Conservation (phyloP, 2,797 vertebrate genomes). For the Gephyroberyx darwinii region DNA sequence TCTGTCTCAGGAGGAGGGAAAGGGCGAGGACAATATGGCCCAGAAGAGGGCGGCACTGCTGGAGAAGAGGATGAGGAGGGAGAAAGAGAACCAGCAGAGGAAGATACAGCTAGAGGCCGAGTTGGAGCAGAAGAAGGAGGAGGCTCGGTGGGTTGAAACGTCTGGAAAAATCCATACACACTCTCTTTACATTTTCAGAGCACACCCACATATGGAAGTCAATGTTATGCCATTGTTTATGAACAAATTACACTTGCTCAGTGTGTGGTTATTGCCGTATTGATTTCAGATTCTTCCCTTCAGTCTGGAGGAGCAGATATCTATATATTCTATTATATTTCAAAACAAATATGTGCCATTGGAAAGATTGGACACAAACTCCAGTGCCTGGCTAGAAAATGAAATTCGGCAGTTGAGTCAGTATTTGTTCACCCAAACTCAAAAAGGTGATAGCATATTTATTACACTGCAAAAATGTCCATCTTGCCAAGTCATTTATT, state of each 20-base stretch:
- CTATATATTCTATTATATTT: background rate
- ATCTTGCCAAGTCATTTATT: no score
- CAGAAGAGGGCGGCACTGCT: constrained; percentile 92
- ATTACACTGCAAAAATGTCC: no score
- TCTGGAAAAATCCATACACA: background rate
- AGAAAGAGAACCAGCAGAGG: constrained; percentile 91
- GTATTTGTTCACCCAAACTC: no score
- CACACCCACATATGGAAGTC: background rate
- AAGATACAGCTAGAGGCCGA: constrained; percentile 93
- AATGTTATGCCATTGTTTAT: no score
- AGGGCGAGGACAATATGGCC: constrained; percentile 94
- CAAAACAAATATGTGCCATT: background rate
- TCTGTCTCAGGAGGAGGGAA: constrained; percentile 88
- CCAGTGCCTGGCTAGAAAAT: background rate
- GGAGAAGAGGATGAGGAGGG: constrained; percentile 94
- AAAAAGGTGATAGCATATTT: no score
- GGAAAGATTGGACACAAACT: background rate
- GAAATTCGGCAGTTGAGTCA: background rate
- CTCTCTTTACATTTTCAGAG: background rate
- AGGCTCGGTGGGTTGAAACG: constrained; percentile 85
- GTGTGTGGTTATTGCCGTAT: background rate
- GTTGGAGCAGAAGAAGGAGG: constrained; percentile 93
- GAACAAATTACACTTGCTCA: no score
- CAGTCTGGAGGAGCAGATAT: background rate
- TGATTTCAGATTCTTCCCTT: background rate